These are phyloP conservation scores for Odontamblyopus lacepedii DNA, from an alignment of 2,797 vertebrate species.

Conservation along the genomic window DNA sequence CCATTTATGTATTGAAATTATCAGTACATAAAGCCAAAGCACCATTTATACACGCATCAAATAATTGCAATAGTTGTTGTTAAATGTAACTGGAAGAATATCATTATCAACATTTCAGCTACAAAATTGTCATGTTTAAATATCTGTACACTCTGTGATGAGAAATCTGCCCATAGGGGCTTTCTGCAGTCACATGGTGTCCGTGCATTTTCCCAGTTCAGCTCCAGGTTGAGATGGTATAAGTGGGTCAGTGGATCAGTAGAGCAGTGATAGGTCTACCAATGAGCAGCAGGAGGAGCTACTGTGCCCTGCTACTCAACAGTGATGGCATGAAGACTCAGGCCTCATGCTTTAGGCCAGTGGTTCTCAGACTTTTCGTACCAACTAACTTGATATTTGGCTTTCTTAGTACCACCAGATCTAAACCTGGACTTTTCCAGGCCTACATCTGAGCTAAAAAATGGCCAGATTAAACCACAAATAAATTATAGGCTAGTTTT, in stretches of 20 bases:
- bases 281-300: constrained; percentile 45
- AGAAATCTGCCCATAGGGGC: neutral
- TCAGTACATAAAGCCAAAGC: neutral
- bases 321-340: too few species aligned
- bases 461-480: too few species aligned
- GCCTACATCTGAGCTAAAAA: too few species aligned
- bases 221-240: neutral
- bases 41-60: neutral
- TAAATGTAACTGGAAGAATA: neutral
- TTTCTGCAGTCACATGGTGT: constrained; percentile 40
- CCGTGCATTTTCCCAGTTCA: neutral
- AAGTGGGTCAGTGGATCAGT: constrained; percentile 77
- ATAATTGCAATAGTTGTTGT: too few species aligned
- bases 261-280: constrained; percentile 45
- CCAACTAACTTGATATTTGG: too few species aligned
- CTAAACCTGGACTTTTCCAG: too few species aligned
- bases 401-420: too few species aligned
- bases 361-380: too few species aligned
- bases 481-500: too few species aligned
- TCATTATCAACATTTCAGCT: neutral
- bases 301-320: neutral
- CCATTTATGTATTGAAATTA: neutral
- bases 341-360: too few species aligned
- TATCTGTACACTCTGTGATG: neutral
- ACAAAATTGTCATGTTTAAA: too few species aligned